phyloP scores from a whole-genome alignment of 2,797 vertebrate species.

The Podarcis lilfordi region DNA sequence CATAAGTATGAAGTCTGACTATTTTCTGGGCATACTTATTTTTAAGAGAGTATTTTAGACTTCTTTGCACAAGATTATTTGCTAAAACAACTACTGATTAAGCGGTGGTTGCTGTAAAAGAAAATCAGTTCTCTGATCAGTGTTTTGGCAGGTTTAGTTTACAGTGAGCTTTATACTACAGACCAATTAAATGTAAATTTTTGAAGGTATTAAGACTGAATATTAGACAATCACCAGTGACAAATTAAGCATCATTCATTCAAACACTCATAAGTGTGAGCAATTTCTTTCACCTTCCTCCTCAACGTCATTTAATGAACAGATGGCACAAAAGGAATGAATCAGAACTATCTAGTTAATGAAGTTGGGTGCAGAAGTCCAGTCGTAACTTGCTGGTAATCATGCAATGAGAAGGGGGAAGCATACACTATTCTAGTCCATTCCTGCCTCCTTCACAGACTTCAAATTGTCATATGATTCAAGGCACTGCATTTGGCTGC shows the following conservation, averaged over 20 bases:
- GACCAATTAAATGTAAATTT: not conserved
- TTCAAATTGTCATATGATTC: not conserved
- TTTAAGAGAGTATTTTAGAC: not conserved
- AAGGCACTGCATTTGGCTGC: not conserved
- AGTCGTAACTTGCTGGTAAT: not conserved
- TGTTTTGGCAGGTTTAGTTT: not conserved
- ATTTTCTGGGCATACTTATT: not conserved
- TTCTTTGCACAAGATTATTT: not conserved
- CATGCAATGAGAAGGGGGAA: not conserved
- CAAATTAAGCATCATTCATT: slow-evolving; percentile 24
- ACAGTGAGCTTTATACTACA: not conserved
- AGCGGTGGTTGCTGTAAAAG: not conserved
- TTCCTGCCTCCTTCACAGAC: not conserved
- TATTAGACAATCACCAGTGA: slow-evolving; percentile 12
- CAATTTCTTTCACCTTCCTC: slow-evolving; percentile 22
- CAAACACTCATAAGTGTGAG: slow-evolving; percentile 15
- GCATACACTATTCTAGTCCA: not conserved
- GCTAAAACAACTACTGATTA: not conserved
- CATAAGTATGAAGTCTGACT: not conserved
- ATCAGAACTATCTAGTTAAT: slow-evolving; percentile 29
- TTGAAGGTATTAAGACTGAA: slow-evolving; percentile 4
- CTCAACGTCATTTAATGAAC: slow-evolving; percentile 22
- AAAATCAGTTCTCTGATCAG: not conserved
- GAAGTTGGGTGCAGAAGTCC: not conserved
- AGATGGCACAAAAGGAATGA: slow-evolving; percentile 27